Base-by-base conservation (phyloP, 1,140 invertebrate genomes). In the Orchesella cincta region DNA sequence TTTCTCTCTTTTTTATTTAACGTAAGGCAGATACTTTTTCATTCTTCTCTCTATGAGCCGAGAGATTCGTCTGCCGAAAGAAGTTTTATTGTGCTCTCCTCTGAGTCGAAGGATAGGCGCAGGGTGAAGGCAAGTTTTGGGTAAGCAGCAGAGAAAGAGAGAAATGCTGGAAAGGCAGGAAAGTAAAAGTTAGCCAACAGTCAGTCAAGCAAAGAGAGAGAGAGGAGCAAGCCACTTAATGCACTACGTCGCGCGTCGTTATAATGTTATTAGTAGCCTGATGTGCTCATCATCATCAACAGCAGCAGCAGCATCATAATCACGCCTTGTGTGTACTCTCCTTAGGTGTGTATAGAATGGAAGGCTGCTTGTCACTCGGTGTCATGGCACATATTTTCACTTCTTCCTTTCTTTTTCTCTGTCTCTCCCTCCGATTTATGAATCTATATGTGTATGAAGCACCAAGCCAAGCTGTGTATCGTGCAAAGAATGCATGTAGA, bases 341-440 rank as follows among this genome's bases (percentile, higher is more conserved):
- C 54, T 8, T n/a, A n/a, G n/a, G n/a, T n/a, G n/a, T 16, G 16
- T 62, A 62, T 14, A 62, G 23, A 62, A 18, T 62, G n/a, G 16
- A 62, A 5, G 16, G 3, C 12, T 57, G 12, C 52, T 76, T 76
- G 75, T 76, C 76, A 73, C 71, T 77, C 62, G 23, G 62, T 77
- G 76, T 77, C 76, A 77, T 51, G 46, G 67, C 76, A 77, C 31
- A 67, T 31, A 67, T 77, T 73, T 73, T 77, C 76, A 46, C 71
- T 73, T 54, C 51, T 73, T 54, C 75, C 75, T 71, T 72, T 64
- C 36, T 51, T 62, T 5, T 72, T 72, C 39, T 8, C 39, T 46
- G 39, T 46, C 39, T 46, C 39, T 62, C 26, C 54, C 26, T 67
- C 23, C 23, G 29, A 12, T 62, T 14, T 67, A 18, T 5, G 29